Evolutionary conservation across 1,140 invertebrate genomes (phyloP).

Genomic region (Thrips palmi): DNA sequence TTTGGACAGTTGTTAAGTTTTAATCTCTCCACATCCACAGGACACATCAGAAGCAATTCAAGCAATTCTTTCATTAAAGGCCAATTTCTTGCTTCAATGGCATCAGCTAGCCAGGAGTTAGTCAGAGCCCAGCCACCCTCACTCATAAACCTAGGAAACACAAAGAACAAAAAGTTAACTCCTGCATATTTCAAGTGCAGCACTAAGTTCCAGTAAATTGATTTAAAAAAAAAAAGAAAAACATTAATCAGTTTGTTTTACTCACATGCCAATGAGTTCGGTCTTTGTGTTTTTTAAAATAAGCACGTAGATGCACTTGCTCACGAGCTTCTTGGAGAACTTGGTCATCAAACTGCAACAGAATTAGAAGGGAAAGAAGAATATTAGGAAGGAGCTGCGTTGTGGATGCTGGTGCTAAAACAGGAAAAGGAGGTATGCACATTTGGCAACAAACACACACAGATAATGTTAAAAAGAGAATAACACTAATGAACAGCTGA

Average conservation of each 20-base stretch:
- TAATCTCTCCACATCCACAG: slow-evolving; percentile 71
- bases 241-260: slow-evolving; percentile 15
- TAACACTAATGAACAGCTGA: not conserved
- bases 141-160: slow-evolving; percentile 58
- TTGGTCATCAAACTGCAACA: slow-evolving; percentile 79
- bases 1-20: slow-evolving; percentile 84
- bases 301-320: slow-evolving; percentile 88
- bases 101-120: slow-evolving; percentile 74
- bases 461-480: not conserved
- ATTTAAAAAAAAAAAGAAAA: slow-evolving; percentile 7
- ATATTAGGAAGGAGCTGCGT: not conserved
- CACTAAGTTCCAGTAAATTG: slow-evolving; percentile 8
- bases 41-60: slow-evolving; percentile 61
- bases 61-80: slow-evolving; percentile 69
- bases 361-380: slow-evolving; percentile 18
- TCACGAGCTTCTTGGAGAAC: slow-evolving; percentile 87
- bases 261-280: slow-evolving; percentile 60
- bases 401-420: not conserved
- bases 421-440: not conserved
- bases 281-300: slow-evolving; percentile 77
- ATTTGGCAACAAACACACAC: not conserved
- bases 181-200: slow-evolving; percentile 8
- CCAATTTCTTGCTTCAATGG: slow-evolving; percentile 63
- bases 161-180: slow-evolving; percentile 9
- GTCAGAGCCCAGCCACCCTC: slow-evolving; percentile 79